Evolutionary conservation across 2,888 invertebrate species (phyloP).

Genomic region (Netelia melanura): DNA sequence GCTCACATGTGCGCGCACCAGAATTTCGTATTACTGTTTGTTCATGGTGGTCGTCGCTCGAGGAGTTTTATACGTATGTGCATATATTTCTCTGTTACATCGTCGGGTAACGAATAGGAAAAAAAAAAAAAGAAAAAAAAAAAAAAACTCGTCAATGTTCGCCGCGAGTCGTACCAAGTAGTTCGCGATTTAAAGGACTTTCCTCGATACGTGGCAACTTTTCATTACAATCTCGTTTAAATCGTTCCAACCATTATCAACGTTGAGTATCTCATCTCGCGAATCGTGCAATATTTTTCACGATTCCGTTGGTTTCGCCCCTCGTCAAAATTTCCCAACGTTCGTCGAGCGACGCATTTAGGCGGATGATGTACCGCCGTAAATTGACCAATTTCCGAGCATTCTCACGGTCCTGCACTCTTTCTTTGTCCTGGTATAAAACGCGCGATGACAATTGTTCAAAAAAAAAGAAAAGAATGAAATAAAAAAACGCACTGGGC

Average conservation of each 20-base stretch:
- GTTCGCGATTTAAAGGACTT: neutral
- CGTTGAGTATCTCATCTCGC: too few relatives aligned
- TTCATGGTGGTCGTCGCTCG: conserved; percentile 9
- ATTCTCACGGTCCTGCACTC: conserved; percentile 49
- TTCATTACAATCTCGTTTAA: neutral
- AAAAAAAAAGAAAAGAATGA: conserved; percentile 18
- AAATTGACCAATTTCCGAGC: conserved; percentile 42
- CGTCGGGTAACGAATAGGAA: conserved; percentile 11
- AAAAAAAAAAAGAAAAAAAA: neutral
- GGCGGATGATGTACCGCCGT: conserved; percentile 4
- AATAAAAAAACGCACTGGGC: neutral
- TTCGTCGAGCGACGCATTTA: conserved; percentile 6
- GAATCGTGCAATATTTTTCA: neutral
- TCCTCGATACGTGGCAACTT: conserved; percentile 32
- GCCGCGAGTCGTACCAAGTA: neutral
- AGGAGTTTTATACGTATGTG: conserved; percentile 12
- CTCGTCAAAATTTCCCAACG: neutral
- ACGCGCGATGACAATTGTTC: too few relatives aligned
- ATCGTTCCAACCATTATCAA: too few relatives aligned
- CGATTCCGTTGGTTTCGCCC: too few relatives aligned
- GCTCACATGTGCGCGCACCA: conserved; percentile 53
- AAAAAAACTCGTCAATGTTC: too few relatives aligned
- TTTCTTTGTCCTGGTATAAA: conserved; percentile 35
- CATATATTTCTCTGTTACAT: conserved; percentile 13
- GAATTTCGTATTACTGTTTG: conserved; percentile 57